Evolutionary conservation across 2,797 vertebrate genomes (phyloP).

Genomic region (Telmatherina bonti): DNA sequence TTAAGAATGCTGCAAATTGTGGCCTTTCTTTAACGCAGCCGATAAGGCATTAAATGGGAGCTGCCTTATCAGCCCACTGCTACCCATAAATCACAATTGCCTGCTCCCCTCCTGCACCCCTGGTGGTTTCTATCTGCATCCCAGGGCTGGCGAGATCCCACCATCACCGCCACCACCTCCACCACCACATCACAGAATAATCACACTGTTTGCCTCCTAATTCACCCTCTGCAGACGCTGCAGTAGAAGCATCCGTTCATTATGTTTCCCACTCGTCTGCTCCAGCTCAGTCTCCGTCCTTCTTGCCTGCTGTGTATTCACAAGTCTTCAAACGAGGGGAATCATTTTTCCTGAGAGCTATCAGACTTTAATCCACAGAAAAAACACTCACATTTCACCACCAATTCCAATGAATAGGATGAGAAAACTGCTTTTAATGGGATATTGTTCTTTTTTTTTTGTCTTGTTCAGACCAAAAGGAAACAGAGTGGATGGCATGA

Average conservation of each 20-base stretch:
- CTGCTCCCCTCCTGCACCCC: constrained; percentile 83
- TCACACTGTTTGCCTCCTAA: constrained; percentile 75
- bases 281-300: constrained; percentile 50
- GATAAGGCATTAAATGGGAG: constrained; percentile 90
- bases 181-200: constrained; percentile 68
- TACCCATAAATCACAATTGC: constrained; percentile 90
- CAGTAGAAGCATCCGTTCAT: constrained; percentile 67
- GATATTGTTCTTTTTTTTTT: constrained; percentile 84
- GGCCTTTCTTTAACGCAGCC: constrained; percentile 87
- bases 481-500: constrained; percentile 81
- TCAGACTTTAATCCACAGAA: constrained; percentile 84
- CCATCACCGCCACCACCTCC: constrained; percentile 70
- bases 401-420: constrained; percentile 75
- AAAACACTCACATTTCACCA: constrained; percentile 80
- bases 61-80: constrained; percentile 86
- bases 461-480: constrained; percentile 82
- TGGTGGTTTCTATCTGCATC: constrained; percentile 87
- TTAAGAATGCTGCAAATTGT: constrained; percentile 90
- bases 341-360: constrained; percentile 80
- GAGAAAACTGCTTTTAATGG: constrained; percentile 82
- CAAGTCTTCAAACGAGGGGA: constrained; percentile 76
- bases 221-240: constrained; percentile 71
- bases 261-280: constrained; percentile 64
- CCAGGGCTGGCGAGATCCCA: constrained; percentile 80
- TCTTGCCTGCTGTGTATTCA: constrained; percentile 67